Base-by-base conservation (phyloP, 2,888 invertebrate genomes). In the Torymus aiolomorphi region DNA sequence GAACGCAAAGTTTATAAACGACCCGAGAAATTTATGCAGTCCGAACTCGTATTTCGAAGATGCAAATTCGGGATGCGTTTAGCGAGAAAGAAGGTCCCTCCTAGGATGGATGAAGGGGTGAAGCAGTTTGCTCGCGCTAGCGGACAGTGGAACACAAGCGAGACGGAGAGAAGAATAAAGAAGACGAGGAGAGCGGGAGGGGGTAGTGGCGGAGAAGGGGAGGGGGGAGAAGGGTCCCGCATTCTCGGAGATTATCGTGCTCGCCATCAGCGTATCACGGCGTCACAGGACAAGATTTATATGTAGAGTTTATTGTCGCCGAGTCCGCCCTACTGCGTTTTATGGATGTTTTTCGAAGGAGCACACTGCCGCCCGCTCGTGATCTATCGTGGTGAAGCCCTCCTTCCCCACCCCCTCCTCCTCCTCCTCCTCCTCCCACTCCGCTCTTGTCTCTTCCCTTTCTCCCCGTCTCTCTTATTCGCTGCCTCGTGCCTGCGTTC, bases 331-430 rank as follows among this genome's bases (percentile, higher is more conserved):
- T 90, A 90, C 90, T 90, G 90, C 90, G 89, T 90, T 90, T 90
- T 90, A 90, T 90, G 90, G 90, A 90, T 90, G 90, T 90, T 90
- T 90, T 90, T 90, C 90, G 89, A 90, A 90, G 90, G 90, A 90
- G 87, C 87, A 57, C 74, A 76, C 76, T 76, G 69, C 69, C 89
- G 89, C 89, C 87, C 88, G 88, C 42, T 42, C 87, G 89, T 90
- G 90, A 90, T 90, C 89, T 90, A 90, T 90, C 88, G 90, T 87
- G 84, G 83, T 83, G 82, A 81, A 82, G 66, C 59, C 82, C 72
- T 65, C 65, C 67, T 59, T 71, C 65, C 49, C 74, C 42, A 42
- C 42, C 42, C 76, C 57, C 76, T 56, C 73, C 71, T 74, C 74
- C 75, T 52, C 57, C 76, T 56, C 73, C 71, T 74, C 74, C 75